These are phyloP conservation scores for Gryllus longicercus DNA, from an alignment of 2,888 invertebrate species.

Conservation along the genomic window DNA sequence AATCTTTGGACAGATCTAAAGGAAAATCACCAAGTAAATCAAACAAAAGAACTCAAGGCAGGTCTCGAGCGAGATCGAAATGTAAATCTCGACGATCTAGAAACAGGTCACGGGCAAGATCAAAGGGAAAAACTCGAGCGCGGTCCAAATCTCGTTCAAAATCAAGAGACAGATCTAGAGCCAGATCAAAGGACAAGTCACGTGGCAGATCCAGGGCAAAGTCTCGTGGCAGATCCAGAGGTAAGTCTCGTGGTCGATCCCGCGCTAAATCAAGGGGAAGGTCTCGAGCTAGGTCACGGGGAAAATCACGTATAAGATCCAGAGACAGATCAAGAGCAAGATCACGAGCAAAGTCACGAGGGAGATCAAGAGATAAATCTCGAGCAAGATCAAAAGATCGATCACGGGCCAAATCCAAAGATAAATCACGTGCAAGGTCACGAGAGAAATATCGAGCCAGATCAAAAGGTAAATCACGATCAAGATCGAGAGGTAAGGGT, in stretches of 20 bases:
- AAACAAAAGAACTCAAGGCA: neutral
- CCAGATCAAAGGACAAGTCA: neutral
- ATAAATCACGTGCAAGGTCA: conserved; percentile 20
- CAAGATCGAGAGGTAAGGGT: conserved; percentile 36
- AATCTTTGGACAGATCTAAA: neutral
- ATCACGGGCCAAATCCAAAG: conserved; percentile 4
- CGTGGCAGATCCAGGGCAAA: neutral
- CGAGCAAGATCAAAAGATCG: neutral
- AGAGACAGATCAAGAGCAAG: neutral
- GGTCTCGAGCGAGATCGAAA: neutral
- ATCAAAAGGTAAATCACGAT: conserved; percentile 34
- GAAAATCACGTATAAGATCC: neutral
- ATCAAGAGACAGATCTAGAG: neutral
- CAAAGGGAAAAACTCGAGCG: neutral
- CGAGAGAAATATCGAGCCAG: neutral
- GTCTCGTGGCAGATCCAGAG: neutral
- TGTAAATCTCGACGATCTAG: neutral
- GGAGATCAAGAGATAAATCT: neutral
- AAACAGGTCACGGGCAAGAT: neutral
- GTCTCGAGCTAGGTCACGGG: neutral
- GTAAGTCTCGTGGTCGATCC: neutral
- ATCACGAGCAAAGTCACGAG: neutral
- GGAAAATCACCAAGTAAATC: neutral
- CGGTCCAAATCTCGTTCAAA: neutral
- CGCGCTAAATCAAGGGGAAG: neutral